Base-by-base conservation (phyloP, 2,888 invertebrate species). In the Agrochola litura region DNA sequence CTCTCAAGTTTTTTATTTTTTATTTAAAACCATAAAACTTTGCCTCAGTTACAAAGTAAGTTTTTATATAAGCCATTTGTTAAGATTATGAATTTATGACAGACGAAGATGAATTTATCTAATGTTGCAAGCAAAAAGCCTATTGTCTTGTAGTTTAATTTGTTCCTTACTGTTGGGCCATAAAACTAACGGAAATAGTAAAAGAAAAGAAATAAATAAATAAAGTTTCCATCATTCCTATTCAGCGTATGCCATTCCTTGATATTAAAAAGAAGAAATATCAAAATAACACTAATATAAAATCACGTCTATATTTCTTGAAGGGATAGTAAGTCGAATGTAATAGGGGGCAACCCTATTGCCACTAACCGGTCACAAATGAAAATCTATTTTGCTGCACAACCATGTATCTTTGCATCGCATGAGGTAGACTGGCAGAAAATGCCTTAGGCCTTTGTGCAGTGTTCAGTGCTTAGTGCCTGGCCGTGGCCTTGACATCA, bases 111-210 rank as follows among this genome's bases (percentile, higher is more conserved):
- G 74, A 84, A 83, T 86, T 70, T 79, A 66, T 67, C 54, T 64
- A 73, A 72, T 70, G 72, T 69, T 79, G 46, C 72, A 65, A 67
- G 77, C 65, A 83, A 74, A 77, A 79, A 73, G 61, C 54, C 58
- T 61, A 72, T 86, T 86, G 74, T 74, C 70, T 76, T 69, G 54
- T 66, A 66, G 19, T 70, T 83, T 76, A 83, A 79, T 74, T 86
- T 76, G 63, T 74, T 79, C 61, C 68, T 19, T 52, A 16, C 12
- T 61, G 56, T 73, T 43, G 41, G 54, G 83, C 86, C 49, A 65
- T 9, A 9, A 63, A 79, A 43, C 52, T 8, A 52, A 61, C 37
- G 61, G 74, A 0, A 25, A 19, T 37, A 19, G 8, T 19, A 19
- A 22, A 43, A 46, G 6, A 19, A 10, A 25, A n/a, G 54, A 56